phyloP scores from a whole-genome alignment of 2,113 vertebrate genomes.

The Chloropsis hardwickii region DNA sequence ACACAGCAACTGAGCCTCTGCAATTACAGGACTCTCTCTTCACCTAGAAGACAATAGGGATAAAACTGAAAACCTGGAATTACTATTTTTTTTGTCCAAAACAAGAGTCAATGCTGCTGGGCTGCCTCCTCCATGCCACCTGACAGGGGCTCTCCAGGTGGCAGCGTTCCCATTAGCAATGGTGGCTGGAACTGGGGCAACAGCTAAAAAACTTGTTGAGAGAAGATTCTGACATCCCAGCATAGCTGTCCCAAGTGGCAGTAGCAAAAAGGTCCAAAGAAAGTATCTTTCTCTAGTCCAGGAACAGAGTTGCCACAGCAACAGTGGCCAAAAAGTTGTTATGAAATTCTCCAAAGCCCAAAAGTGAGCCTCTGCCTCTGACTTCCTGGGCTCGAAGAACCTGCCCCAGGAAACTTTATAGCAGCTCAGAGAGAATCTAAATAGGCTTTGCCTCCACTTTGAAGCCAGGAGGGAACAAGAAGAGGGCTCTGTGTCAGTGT shows the following conservation, averaged over 20 bases:
- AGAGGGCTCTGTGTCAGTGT: neutral
- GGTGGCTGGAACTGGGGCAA: neutral
- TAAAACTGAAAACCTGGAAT: neutral
- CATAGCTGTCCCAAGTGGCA: neutral
- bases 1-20: rapidly evolving
- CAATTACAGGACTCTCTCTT: neutral
- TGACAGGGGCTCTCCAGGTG: rapidly evolving
- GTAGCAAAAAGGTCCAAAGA: rapidly evolving
- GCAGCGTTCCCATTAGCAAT: rapidly evolving
- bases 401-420: neutral
- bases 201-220: neutral
- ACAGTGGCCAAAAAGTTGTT: neutral
- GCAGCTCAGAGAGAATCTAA: neutral
- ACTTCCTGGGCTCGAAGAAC: neutral
- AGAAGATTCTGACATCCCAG: too few relatives aligned
- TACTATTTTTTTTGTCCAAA: neutral
- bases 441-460: neutral
- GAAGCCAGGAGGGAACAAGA: neutral
- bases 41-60: neutral
- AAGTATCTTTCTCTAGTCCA: neutral
- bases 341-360: neutral
- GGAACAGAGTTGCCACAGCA: neutral
- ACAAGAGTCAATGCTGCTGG: neutral
- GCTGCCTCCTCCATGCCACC: rapidly evolving
- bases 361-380: neutral